These are phyloP conservation scores for Antennarius striatus DNA, from an alignment of 2,113 vertebrate species.

Conservation along the genomic window DNA sequence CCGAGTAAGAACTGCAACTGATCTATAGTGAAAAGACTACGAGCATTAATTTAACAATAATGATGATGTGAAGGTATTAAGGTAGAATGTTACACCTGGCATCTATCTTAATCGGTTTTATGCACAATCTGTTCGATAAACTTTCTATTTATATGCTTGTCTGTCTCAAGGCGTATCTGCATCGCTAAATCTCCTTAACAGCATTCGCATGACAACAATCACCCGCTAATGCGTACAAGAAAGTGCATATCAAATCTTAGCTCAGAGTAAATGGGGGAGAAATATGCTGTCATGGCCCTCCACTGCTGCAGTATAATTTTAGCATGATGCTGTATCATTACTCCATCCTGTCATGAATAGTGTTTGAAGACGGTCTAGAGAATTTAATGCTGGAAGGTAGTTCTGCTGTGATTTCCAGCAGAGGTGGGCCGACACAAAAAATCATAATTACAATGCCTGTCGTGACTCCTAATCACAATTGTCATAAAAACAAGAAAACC, in stretches of 20 bases:
- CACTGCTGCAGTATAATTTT: slow-evolving; percentile 53
- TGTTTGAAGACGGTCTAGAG: slow-evolving; percentile 49
- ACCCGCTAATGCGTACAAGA: slow-evolving; percentile 48
- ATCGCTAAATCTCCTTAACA: slow-evolving; percentile 53
- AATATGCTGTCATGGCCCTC: slow-evolving; percentile 55
- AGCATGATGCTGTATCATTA: slow-evolving; percentile 46
- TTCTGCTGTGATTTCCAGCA: slow-evolving; percentile 57
- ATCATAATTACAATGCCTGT: slow-evolving; percentile 71
- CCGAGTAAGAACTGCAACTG: slow-evolving; percentile 40
- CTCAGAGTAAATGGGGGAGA: slow-evolving; percentile 55
- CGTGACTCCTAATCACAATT: slow-evolving; percentile 73
- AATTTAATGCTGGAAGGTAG: slow-evolving; percentile 60
- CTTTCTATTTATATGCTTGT: slow-evolving; percentile 32
- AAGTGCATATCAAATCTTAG: slow-evolving; percentile 69
- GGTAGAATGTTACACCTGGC: slow-evolving; percentile 47
- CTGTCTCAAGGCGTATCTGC: slow-evolving; percentile 15
- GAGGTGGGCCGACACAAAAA: slow-evolving; percentile 63
- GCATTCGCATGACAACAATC: slow-evolving; percentile 53
- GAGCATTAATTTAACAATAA: slow-evolving; percentile 39
- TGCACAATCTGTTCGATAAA: slow-evolving; percentile 51
- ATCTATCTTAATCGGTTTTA: slow-evolving; percentile 44
- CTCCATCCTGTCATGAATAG: slow-evolving; percentile 60
- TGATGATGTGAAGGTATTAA: slow-evolving; percentile 35
- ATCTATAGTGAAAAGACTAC: slow-evolving; percentile 34
- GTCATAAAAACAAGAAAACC: slow-evolving; percentile 74